Evolutionary conservation across 2,113 vertebrate species (phyloP).

Genomic region (Bufo gargarizans): DNA sequence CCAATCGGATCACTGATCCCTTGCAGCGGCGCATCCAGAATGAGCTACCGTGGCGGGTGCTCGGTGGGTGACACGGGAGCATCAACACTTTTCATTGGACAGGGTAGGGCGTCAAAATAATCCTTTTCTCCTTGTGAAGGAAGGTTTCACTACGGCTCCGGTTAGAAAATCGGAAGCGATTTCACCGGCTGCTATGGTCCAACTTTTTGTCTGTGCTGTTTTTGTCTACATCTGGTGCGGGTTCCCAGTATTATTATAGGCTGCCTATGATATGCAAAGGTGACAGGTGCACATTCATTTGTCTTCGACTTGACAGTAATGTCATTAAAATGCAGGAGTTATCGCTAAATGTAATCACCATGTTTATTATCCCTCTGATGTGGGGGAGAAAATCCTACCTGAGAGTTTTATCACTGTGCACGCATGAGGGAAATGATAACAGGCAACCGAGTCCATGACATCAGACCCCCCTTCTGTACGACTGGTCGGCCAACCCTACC

Average conservation of each 20-base stretch:
- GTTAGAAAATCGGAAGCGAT: too few relatives aligned
- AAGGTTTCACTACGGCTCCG: too few relatives aligned
- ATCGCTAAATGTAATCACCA: background rate
- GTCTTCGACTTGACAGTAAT: background rate
- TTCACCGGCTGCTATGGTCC: too few relatives aligned
- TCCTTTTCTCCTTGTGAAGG: too few relatives aligned
- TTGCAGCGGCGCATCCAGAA: too few relatives aligned
- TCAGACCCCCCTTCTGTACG: background rate
- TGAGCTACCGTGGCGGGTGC: too few relatives aligned
- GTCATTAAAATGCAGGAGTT: background rate
- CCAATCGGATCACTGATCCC: too few relatives aligned
- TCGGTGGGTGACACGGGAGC: too few relatives aligned
- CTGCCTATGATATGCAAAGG: background rate
- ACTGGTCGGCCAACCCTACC: background rate
- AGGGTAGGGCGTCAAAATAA: too few relatives aligned
- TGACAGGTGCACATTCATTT: conserved; percentile 17
- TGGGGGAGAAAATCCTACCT: background rate
- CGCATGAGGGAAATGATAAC: background rate
- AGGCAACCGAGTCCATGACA: too few relatives aligned
- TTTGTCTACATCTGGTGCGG: background rate
- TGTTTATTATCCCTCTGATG: background rate
- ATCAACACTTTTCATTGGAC: too few relatives aligned
- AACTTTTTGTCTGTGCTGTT: background rate
- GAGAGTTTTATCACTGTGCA: background rate
- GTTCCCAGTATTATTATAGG: background rate